Percentiles rank a stretch among this genome's conserved stretches.
These are phyloP conservation scores for Heliconius nattereri DNA, from an alignment of 1,140 invertebrate species.

Conservation along the genomic window DNA sequence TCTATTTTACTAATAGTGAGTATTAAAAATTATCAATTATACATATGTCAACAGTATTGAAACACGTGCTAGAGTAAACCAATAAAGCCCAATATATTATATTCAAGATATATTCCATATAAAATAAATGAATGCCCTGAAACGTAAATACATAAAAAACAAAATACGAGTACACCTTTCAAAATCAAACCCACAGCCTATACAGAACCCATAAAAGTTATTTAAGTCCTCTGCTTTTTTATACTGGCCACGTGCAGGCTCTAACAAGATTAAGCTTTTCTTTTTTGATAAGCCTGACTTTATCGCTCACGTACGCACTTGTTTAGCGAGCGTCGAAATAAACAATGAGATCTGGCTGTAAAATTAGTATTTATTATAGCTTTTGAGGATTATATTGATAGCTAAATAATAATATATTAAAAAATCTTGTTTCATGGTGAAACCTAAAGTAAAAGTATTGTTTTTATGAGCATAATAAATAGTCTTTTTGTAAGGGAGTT, in stretches of 20 bases:
- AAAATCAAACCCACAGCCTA: neutral
- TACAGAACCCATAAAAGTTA: conserved; percentile 23
- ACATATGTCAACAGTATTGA: too few species aligned
- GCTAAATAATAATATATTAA: too few species aligned
- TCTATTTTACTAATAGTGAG: too few species aligned
- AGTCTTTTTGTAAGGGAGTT: too few species aligned
- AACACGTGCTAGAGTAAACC: too few species aligned
- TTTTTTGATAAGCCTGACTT: conserved; percentile 30
- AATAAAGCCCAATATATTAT: too few species aligned
- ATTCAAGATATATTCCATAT: too few species aligned
- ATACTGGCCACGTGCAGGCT: conserved; percentile 24
- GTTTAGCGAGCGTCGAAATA: conserved; percentile 3
- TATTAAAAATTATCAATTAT: too few species aligned
- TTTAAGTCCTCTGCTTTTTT: conserved; percentile 18
- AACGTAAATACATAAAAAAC: neutral
- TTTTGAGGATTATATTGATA: neutral
- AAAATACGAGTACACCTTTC: neutral
- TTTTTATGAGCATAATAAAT: too few species aligned
- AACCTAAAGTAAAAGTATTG: too few species aligned
- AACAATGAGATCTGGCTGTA: neutral
- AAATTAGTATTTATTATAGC: neutral
- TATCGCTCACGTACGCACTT: conserved; percentile 8
- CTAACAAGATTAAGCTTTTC: conserved; percentile 46
- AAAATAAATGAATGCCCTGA: too few species aligned
- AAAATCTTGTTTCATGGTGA: too few species aligned